Percentiles rank a stretch among this genome's conserved stretches.
Conservation (phyloP, 2,888 invertebrate genomes). For the Melipona beecheii region DNA sequence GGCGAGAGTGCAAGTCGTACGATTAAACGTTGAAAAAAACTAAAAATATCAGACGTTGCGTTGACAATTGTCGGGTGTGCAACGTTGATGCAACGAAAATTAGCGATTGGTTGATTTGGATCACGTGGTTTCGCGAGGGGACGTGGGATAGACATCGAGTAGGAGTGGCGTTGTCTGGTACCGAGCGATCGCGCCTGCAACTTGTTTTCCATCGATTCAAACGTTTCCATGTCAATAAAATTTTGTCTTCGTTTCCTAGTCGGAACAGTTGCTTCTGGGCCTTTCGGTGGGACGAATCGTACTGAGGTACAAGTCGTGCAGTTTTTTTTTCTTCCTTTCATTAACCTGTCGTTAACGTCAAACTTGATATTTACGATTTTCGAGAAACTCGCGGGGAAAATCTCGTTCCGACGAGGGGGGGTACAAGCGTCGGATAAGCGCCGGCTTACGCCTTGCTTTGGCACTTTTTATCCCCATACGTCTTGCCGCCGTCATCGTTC, state of each 20-base stretch:
- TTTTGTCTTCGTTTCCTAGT: too few relatives aligned
- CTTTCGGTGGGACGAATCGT: too few relatives aligned
- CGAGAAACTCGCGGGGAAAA: background rate
- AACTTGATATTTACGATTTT: constrained; percentile 1
- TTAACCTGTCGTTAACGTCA: background rate
- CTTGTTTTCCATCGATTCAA: too few relatives aligned
- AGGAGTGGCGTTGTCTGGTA: too few relatives aligned
- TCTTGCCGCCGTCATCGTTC: constrained; percentile 60
- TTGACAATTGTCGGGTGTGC: background rate
- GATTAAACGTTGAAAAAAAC: background rate
- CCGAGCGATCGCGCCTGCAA: too few relatives aligned
- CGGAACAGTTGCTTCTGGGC: too few relatives aligned
- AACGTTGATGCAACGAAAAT: too few relatives aligned
- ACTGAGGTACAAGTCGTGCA: too few relatives aligned
- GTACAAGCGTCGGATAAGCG: background rate
- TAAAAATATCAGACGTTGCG: background rate
- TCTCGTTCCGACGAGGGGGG: constrained; percentile 1
- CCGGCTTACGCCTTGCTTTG: constrained; percentile 13
- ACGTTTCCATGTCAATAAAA: too few relatives aligned
- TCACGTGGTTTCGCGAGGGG: background rate
- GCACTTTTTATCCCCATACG: constrained; percentile 45
- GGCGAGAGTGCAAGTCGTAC: background rate
- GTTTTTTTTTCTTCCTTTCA: background rate
- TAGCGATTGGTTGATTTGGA: too few relatives aligned
- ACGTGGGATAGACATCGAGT: too few relatives aligned